Conservation (phyloP, 2,113 vertebrate species). For the Azemiops feae region DNA sequence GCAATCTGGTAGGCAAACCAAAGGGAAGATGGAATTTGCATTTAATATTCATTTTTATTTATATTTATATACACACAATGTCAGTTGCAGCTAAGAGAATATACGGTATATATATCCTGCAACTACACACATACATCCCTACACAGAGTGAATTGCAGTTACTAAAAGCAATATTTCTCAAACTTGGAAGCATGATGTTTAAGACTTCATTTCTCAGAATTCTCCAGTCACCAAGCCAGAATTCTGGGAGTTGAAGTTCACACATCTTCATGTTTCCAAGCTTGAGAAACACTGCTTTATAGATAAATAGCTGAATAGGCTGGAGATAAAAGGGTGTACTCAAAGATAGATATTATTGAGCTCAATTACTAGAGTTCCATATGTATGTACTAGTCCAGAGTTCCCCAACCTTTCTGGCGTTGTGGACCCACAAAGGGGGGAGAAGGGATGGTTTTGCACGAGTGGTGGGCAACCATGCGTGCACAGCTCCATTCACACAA, state of each 20-base stretch:
- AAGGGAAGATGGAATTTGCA: neutral
- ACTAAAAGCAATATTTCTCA: no score
- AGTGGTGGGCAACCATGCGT: no score
- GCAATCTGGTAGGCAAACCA: neutral
- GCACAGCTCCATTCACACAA: no score
- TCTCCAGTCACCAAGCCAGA: no score
- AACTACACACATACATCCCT: no score
- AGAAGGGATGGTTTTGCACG: no score
- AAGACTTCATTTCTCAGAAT: no score
- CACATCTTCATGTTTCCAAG: no score
- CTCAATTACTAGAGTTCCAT: neutral
- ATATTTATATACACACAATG: neutral
- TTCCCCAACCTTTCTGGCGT: no score
- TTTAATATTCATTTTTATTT: neutral
- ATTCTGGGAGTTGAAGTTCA: no score
- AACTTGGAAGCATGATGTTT: no score
- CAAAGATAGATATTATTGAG: neutral
- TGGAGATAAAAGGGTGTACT: neutral
- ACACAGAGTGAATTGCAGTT: neutral
- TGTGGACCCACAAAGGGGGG: no score
- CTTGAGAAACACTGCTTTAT: neutral
- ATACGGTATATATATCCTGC: neutral
- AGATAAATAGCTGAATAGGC: neutral
- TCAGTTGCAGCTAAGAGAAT: neutral
- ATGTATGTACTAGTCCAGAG: neutral